Base-by-base conservation (phyloP, 2,888 invertebrate genomes). In the Hydroisotoma schaefferi region DNA sequence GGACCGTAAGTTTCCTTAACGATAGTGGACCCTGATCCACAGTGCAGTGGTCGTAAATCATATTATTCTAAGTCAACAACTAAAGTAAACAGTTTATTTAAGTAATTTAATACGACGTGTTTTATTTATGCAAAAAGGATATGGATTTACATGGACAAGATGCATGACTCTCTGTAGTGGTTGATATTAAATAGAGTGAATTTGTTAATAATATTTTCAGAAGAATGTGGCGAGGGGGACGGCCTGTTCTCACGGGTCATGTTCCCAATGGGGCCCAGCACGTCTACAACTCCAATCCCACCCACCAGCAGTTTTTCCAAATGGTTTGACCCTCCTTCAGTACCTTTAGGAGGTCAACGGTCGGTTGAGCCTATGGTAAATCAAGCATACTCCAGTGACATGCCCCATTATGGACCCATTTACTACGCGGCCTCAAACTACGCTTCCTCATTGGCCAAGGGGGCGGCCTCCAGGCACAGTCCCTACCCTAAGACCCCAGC, bases 331-430 rank as follows among this genome's bases (percentile, higher is more conserved):
- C 40, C 59, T 12, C 18, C 27, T 18, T 8, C 29, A 20, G 44
- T 40, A 20, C 33, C 15, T 33, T 15, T 33, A 10, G 8, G 8
- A 33, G 15, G 6, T 6, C 15, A 15, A 6, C 33, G 15, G n/a
- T n/a, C n/a, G n/a, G n/a, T n/a, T n/a, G n/a, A n/a, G 5, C n/a
- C 40, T 20, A 15, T 40, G 40, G 20, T 18, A 10, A 33, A 33
- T 51, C 84, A 84, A 76, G 84, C 85, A 1, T 85, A 85, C 74
- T 81, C 82, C 1, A 82, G 80, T 2, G 85, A 85, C 73, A 78
- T 85, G 61, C 84, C 85, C 76, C 81, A 83, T 47, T 85, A 85
- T 75, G 85, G 85, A 0, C 85, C 85, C 33, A 79, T 85, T 1
- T 85, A 85, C 74, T 78, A 82, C 40, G 46, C n/a, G n/a, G 62